phyloP scores from a whole-genome alignment of 1,140 invertebrate genomes.

The Drosophila kepulauana region DNA sequence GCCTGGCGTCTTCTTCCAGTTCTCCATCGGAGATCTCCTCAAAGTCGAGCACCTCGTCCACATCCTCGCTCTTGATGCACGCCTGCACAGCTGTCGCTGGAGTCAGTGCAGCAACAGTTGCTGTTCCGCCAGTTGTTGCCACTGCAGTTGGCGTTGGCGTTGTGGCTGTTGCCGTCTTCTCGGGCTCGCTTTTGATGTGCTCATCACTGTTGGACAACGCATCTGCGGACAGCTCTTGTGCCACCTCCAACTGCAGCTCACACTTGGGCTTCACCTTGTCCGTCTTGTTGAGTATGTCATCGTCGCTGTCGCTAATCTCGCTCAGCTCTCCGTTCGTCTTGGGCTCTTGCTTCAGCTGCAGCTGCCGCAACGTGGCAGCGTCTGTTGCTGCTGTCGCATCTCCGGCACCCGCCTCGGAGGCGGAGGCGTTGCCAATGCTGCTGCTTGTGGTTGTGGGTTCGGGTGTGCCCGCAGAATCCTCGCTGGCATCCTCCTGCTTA shows the following conservation, averaged over 20 bases:
- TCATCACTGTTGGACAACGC: constrained; percentile 54
- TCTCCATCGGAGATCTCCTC: constrained; percentile 96
- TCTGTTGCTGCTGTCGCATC: not conserved
- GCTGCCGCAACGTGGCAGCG: not conserved
- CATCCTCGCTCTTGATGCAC: constrained; percentile 73
- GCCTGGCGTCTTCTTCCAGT: constrained; percentile 90
- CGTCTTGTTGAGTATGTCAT: constrained; percentile 90
- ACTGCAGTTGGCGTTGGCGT: constrained; percentile 27
- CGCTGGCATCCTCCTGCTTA: constrained; percentile 67
- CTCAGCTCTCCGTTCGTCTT: constrained; percentile 88
- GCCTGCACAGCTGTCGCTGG: constrained; percentile 58
- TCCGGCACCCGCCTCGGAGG: not conserved
- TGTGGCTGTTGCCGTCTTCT: no score
- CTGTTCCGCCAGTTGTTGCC: not conserved
- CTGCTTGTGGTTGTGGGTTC: constrained; percentile 24
- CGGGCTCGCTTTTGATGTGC: constrained; percentile 57
- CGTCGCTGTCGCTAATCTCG: constrained; percentile 94
- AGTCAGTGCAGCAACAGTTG: not conserved
- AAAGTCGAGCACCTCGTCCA: constrained; percentile 91
- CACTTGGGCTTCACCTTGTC: constrained; percentile 75
- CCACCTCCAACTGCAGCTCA: constrained; percentile 65
- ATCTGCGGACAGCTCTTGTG: constrained; percentile 54
- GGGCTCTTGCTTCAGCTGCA: constrained; percentile 55
- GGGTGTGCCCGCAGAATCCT: constrained; percentile 59
- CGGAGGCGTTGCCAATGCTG: not conserved